Evolutionary conservation across 1,140 invertebrate genomes (phyloP).

Genomic region (Brachionus sp.): DNA sequence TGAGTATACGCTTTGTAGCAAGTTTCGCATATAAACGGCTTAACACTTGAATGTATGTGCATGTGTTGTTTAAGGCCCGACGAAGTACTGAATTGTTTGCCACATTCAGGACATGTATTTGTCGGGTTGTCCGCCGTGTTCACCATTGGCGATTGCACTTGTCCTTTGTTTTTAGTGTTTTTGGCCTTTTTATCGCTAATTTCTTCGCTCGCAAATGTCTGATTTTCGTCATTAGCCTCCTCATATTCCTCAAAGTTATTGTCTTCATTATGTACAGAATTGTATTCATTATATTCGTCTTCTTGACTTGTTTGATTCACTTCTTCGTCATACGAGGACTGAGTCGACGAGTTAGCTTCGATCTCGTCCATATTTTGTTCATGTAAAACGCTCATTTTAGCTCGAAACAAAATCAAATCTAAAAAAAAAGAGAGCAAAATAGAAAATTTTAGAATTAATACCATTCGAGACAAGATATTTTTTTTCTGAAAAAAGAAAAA

Average conservation of each 20-base stretch:
- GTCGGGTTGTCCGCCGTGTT: slow-evolving; percentile 62
- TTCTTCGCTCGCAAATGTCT: background rate
- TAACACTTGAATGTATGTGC: slow-evolving; percentile 96
- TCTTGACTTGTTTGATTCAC: background rate
- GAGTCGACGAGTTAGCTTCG: slow-evolving; percentile 7
- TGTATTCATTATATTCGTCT: background rate
- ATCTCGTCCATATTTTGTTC: slow-evolving; percentile 29
- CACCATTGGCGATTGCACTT: background rate
- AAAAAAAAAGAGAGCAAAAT: background rate
- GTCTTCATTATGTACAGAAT: slow-evolving; percentile 2
- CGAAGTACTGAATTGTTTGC: slow-evolving; percentile 93
- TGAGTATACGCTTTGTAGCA: slow-evolving; percentile 90
- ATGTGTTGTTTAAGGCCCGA: slow-evolving; percentile 98
- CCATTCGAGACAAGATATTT: slow-evolving; percentile 29
- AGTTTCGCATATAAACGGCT: slow-evolving; percentile 79
- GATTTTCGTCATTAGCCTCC: background rate
- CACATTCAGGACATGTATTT: slow-evolving; percentile 93
- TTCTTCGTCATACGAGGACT: slow-evolving; percentile 29
- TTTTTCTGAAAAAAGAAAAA: slow-evolving; percentile 31
- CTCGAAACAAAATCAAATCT: slow-evolving; percentile 2
- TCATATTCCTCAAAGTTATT: slow-evolving; percentile 6
- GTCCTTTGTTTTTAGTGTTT: background rate
- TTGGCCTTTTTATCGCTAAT: background rate
- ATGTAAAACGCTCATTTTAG: slow-evolving; percentile 36
- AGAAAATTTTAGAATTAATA: background rate